Evolutionary conservation across 2,888 invertebrate species (phyloP), one percentile per base, ranked within the genome.

Genomic region (Platycnemis pennipes): DNA sequence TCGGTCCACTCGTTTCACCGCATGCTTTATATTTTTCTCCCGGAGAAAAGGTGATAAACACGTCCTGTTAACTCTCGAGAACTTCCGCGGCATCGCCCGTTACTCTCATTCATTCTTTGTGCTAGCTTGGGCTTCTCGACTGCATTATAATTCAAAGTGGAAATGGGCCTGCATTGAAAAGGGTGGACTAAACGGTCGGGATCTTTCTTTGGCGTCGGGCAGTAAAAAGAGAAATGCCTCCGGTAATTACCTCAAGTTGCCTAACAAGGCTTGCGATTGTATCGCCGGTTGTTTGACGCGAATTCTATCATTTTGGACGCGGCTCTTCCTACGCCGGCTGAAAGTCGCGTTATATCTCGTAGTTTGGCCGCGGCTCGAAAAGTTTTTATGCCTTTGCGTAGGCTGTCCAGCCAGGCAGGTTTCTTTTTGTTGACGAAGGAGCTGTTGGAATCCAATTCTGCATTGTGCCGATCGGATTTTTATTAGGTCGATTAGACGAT

Each of bases 391-490:
- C 37, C 77, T 77, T 37, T 8, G 77, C 37, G 37, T 77, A 77
- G 77, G 31, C 77, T n/a, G 31, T 16, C 77, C 37, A 4, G 16
- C n/a, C 77, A 37, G 31, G 37, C 26, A 77, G 8, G 8, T 77
- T 77, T 77, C 22, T 63, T 37, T 77, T 31, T 77, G 16, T 26
- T 37, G 37, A 77, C 77, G 77, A 31, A 37, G 77, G 0, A 77
- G 77, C 37, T 77, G 13, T 77, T 77, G 77, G 77, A 37, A 77
- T 77, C 16, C 16, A 77, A 77, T 77, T 37, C 77, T 37, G 31
- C 77, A 77, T 77, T 77, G 77, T 77, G 77, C 77, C 37, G 77
- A 77, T 77, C 77, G 77, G 37, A 77, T 77, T 77, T 77, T 77
- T 37, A 77, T 77, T 37, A 2, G 63, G 63, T 63, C 63, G 63